These are phyloP conservation scores for Halcyon badia DNA, from an alignment of 2,797 vertebrate species.

Conservation along the genomic window DNA sequence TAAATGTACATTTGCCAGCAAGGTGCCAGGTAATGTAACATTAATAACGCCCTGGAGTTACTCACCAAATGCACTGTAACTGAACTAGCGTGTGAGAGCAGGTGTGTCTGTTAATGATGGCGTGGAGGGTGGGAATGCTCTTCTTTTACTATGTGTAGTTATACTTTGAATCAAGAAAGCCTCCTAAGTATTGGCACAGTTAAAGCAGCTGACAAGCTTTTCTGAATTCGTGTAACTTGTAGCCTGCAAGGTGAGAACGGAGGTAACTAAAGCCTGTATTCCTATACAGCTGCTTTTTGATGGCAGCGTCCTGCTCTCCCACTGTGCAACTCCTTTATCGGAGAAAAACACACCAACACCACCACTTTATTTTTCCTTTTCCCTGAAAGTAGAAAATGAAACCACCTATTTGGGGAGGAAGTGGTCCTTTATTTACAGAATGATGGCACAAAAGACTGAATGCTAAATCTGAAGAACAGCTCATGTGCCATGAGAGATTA, in stretches of 20 bases:
- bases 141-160: not conserved
- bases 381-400: not conserved
- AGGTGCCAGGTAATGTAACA: rapidly evolving
- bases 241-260: not conserved
- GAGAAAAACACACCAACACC: too few species aligned
- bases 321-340: not conserved
- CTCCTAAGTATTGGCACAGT: rapidly evolving
- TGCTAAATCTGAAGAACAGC: not conserved
- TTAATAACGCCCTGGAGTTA: too few species aligned
- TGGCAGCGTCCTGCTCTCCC: not conserved
- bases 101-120: too few species aligned
- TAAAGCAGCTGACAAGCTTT: not conserved
- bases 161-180: too few species aligned
- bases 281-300: rapidly evolving
- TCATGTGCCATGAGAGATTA: not conserved
- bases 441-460: not conserved
- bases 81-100: rapidly evolving
- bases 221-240: rapidly evolving
- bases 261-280: not conserved
- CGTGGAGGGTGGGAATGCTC: not conserved
- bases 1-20: not conserved
- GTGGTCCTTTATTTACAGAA: not conserved
- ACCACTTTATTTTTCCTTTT: rapidly evolving
- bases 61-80: rapidly evolving
- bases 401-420: rapidly evolving